These are phyloP conservation scores for Xyrauchen texanus DNA, from an alignment of 2,113 vertebrate genomes.

Conservation along the genomic window DNA sequence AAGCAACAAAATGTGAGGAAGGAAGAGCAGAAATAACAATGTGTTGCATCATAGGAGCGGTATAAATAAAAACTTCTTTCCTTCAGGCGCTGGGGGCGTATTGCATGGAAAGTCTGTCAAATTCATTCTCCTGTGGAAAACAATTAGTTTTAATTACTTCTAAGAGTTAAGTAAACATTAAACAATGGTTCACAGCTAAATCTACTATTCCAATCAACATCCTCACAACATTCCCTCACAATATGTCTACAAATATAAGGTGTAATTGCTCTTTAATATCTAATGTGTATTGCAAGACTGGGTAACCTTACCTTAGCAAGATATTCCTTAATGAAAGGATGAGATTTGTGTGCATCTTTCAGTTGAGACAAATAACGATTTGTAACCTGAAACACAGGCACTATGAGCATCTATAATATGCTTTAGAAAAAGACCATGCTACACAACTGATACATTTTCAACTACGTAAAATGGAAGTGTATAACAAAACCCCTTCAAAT, in stretches of 20 bases:
- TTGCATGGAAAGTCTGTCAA: constrained; percentile 88
- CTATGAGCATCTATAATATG: not conserved
- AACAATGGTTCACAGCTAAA: not conserved
- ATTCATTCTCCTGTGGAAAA: constrained; percentile 87
- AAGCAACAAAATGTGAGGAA: not conserved
- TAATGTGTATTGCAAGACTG: not conserved
- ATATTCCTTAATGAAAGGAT: constrained; percentile 93
- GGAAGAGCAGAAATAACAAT: not conserved
- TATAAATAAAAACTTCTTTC: not conserved
- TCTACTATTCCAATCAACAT: not conserved
- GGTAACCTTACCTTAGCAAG: constrained; percentile 82
- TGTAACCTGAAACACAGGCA: constrained; percentile 78
- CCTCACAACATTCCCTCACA: not conserved
- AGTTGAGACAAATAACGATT: constrained; percentile 94
- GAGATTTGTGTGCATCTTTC: constrained; percentile 87
- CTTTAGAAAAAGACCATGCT: no score
- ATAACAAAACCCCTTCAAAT: not conserved
- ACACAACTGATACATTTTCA: not conserved
- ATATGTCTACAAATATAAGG: not conserved
- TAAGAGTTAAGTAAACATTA: not conserved
- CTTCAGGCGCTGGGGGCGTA: constrained; percentile 79
- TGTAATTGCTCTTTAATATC: not conserved
- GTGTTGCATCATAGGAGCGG: not conserved
- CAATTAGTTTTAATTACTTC: no score
- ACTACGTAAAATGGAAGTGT: not conserved